Conservation (phyloP, 2,797 vertebrate species). For the Poeciliopsis presidionis region DNA sequence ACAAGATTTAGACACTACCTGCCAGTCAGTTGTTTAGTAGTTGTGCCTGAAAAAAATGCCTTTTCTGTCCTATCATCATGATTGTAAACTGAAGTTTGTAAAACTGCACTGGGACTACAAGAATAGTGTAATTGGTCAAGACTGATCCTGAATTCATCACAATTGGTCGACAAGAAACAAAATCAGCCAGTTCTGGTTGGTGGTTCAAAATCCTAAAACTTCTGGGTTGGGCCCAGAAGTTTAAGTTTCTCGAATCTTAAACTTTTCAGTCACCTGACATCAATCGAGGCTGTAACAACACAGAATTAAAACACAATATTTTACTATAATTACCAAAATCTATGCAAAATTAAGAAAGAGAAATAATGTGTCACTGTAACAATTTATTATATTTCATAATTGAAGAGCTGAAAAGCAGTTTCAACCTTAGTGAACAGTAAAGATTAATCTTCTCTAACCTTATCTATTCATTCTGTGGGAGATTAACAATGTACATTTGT, state of each 20-base stretch:
- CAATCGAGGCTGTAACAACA: not conserved
- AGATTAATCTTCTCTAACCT: too few relatives aligned
- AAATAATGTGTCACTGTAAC: not conserved
- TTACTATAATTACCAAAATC: not conserved
- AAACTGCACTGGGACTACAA: not conserved
- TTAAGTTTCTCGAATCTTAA: not conserved
- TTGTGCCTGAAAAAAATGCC: not conserved
- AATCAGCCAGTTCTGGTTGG: not conserved
- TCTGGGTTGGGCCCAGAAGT: not conserved
- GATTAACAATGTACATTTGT: not conserved
- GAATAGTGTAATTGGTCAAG: not conserved
- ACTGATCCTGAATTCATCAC: not conserved
- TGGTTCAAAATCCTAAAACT: not conserved
- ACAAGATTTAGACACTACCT: not conserved
- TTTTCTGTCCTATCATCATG: not conserved
- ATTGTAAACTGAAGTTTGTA: not conserved
- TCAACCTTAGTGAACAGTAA: too few relatives aligned
- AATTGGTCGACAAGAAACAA: not conserved
- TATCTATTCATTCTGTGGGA: not conserved
- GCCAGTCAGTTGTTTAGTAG: not conserved
- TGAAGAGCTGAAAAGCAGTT: not conserved
- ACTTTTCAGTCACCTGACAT: not conserved
- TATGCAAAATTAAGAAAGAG: not conserved
- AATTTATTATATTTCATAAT: not conserved
- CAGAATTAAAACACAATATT: not conserved